These are phyloP conservation scores for Liolophura sinensis DNA, from an alignment of 1,140 invertebrate genomes.

Conservation along the genomic window DNA sequence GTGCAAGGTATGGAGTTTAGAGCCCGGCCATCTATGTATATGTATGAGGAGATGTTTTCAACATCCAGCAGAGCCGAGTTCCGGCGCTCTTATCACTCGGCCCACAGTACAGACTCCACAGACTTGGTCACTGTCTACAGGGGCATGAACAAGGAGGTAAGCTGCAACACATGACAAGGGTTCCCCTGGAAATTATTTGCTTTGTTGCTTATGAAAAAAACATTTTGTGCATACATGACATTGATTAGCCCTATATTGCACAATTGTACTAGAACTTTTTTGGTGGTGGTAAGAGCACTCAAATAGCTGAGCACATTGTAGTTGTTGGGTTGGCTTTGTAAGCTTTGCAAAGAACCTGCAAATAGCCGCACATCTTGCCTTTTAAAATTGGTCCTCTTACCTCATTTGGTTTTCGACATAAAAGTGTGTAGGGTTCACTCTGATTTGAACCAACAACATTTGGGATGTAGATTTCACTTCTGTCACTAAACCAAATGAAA, in stretches of 20 bases:
- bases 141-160: constrained; percentile 48
- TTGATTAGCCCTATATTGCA: neutral
- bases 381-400: too few relatives aligned
- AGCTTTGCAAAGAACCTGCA: too few relatives aligned
- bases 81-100: constrained; percentile 13
- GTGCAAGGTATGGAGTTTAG: constrained; percentile 31
- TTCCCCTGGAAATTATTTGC: neutral
- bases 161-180: neutral
- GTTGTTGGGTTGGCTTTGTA: too few relatives aligned
- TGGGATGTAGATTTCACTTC: too few relatives aligned
- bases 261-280: neutral
- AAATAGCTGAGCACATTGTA: too few relatives aligned
- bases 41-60: constrained; percentile 1
- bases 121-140: constrained; percentile 42
- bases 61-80: neutral
- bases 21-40: constrained; percentile 1
- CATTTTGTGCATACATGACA: neutral
- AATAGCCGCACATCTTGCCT: too few relatives aligned
- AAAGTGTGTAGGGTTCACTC: too few relatives aligned
- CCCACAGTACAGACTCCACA: constrained; percentile 25
- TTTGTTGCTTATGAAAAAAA: too few relatives aligned
- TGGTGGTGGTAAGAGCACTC: too few relatives aligned
- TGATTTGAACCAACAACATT: too few relatives aligned
- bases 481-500: too few relatives aligned
- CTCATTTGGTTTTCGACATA: too few relatives aligned